Conservation (phyloP, 2,113 vertebrate species). For the Cyanoramphus novaezelandiae region DNA sequence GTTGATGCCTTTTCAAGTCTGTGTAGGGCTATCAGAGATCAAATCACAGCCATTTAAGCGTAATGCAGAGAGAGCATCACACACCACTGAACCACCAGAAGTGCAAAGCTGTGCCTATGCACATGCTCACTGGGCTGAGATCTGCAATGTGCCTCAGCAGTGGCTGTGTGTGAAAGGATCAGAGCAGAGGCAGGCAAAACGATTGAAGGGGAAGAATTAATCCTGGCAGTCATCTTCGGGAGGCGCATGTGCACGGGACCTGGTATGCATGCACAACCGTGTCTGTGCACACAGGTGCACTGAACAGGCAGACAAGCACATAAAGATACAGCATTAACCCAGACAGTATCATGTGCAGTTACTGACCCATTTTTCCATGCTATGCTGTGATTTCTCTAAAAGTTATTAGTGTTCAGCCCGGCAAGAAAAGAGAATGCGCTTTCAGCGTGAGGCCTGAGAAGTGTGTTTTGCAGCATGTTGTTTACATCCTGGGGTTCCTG, state of each 20-base stretch:
- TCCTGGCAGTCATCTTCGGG: background rate
- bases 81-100: background rate
- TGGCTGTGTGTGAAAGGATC: background rate
- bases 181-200: background rate
- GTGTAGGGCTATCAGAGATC: background rate
- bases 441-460: background rate
- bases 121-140: background rate
- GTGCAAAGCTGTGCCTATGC: background rate
- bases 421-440: background rate
- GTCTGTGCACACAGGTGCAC: accelerated
- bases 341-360: background rate
- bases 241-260: background rate
- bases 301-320: background rate
- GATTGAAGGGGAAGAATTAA: background rate
- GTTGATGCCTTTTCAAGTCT: background rate
- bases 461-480: background rate
- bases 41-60: background rate
- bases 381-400: background rate
- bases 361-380: background rate
- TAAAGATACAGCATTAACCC: background rate
- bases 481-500: background rate
- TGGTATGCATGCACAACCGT: background rate
- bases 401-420: background rate
- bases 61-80: background rate
- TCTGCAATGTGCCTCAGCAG: background rate